phyloP scores from a whole-genome alignment of 2,888 invertebrate species.

The Volucella inanis region DNA sequence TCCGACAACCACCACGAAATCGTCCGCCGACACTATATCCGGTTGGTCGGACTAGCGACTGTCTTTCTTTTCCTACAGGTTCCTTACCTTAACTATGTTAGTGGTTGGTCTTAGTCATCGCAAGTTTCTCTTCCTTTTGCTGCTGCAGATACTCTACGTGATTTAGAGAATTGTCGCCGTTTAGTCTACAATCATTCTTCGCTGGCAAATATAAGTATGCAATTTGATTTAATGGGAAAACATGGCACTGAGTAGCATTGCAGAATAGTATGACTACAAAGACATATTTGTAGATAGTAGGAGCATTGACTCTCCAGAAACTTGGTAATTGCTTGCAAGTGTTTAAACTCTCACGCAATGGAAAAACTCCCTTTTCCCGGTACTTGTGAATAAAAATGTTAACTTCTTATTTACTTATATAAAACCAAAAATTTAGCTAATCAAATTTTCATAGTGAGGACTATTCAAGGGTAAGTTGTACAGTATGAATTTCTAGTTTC shows the following conservation, averaged over 20 bases:
- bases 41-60: constrained; percentile 16
- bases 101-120: background rate
- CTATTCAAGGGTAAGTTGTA: background rate
- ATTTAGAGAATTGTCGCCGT: constrained; percentile 21
- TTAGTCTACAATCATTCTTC: constrained; percentile 15
- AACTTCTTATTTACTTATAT: constrained; percentile 9
- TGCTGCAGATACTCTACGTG: background rate
- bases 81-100: constrained; percentile 20
- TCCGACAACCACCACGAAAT: background rate
- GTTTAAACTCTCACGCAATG: constrained; percentile 32
- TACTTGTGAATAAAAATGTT: too few relatives aligned
- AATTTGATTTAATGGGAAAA: background rate
- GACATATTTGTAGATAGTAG: background rate
- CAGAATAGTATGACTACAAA: background rate
- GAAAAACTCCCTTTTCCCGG: background rate
- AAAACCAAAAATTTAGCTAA: background rate
- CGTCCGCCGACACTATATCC: constrained; percentile 27
- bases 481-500: background rate
- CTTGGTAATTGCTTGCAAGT: constrained; percentile 32
- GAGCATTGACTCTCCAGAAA: constrained; percentile 36
- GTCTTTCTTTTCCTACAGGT: constrained; percentile 17
- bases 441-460: constrained; percentile 30
- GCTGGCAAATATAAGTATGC: constrained; percentile 5
- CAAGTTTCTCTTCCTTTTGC: background rate
- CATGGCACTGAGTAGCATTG: constrained; percentile 20